Percentiles rank a stretch among this genome's conserved stretches.
Conservation (phyloP, 2,888 invertebrate genomes). For the Synergus gifuensis region DNA sequence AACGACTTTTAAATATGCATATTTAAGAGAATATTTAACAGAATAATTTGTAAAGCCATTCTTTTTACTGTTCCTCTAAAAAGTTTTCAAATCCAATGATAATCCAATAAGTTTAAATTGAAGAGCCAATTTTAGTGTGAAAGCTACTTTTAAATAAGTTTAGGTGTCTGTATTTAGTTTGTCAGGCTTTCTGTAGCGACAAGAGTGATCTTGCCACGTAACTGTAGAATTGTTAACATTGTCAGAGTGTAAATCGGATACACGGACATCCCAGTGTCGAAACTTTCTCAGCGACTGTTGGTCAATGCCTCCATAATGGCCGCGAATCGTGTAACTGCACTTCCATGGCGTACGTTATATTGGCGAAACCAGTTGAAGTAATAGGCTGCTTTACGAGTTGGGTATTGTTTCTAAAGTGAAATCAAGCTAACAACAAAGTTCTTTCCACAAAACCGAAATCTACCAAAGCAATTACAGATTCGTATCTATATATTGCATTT, state of each 20-base stretch:
- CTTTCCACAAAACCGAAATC: neutral
- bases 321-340: constrained; percentile 59
- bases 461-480: neutral
- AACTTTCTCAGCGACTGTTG: constrained; percentile 59
- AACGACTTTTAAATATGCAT: too few species aligned
- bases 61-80: too few species aligned
- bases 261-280: constrained; percentile 52
- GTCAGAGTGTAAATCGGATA: constrained; percentile 50
- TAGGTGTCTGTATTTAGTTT: neutral
- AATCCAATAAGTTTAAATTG: too few species aligned
- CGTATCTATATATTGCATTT: neutral
- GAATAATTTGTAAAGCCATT: too few species aligned
- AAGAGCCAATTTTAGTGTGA: neutral
- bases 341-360: constrained; percentile 43
- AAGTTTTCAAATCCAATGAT: too few species aligned
- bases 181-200: neutral
- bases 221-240: constrained; percentile 30
- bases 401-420: constrained; percentile 37
- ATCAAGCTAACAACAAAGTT: constrained; percentile 22
- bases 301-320: constrained; percentile 59
- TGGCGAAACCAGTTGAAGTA: constrained; percentile 37
- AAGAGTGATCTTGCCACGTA: constrained; percentile 31
- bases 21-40: too few species aligned
- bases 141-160: neutral
- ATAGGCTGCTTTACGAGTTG: constrained; percentile 24